Evolutionary conservation across 2,797 vertebrate species (phyloP).

Genomic region (Microhierax caerulescens): DNA sequence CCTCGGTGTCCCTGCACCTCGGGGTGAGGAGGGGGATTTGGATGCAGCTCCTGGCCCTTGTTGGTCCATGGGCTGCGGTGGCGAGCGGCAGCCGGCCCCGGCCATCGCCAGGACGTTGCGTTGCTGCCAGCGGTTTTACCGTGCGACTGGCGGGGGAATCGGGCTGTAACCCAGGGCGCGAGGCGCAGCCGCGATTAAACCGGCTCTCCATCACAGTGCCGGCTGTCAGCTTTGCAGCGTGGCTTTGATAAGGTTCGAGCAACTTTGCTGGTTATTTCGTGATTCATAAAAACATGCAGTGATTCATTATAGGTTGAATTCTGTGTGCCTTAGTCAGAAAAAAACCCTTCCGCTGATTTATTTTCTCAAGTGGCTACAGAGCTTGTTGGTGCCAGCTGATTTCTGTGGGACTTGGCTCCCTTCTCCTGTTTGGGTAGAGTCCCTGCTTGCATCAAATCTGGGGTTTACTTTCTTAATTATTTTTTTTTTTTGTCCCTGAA

Average conservation of each 20-base stretch:
- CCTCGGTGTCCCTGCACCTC: background rate
- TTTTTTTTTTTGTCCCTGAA: background rate
- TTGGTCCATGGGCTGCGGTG: fast-evolving
- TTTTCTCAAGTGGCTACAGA: background rate
- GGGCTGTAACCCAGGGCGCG: background rate
- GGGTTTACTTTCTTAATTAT: background rate
- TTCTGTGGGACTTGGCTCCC: background rate
- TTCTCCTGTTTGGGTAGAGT: background rate
- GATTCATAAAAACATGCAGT: background rate
- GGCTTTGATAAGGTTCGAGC: background rate
- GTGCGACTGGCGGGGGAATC: background rate
- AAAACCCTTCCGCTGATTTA: background rate
- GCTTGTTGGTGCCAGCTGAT: background rate
- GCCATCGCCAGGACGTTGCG: fast-evolving
- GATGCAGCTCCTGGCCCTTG: fast-evolving
- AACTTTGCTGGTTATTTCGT: background rate
- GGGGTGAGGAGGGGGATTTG: too few species aligned
- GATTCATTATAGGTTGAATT: background rate
- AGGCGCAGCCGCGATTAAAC: background rate
- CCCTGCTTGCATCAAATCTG: background rate
- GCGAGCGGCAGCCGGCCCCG: background rate
- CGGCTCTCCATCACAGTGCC: background rate
- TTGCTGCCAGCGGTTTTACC: background rate
- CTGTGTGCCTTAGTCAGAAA: background rate
- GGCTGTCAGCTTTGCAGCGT: background rate